Conservation (phyloP, 1,140 invertebrate genomes). For the Dreissena polymorpha region DNA sequence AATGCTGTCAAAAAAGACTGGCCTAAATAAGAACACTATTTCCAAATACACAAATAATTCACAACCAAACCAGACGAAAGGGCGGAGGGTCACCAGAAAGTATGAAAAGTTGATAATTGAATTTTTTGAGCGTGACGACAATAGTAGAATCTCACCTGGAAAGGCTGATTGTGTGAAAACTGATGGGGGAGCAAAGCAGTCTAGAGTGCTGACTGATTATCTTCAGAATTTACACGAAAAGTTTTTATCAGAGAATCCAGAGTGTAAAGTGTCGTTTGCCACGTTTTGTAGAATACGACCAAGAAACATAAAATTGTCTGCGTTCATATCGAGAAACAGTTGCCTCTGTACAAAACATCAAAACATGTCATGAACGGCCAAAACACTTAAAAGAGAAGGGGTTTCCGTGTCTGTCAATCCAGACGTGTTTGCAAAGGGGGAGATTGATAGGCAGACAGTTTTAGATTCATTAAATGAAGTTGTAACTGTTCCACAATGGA, state of each 20-base stretch:
- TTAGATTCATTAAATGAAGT: not conserved
- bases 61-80: too few relatives aligned
- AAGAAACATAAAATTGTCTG: conserved; percentile 18
- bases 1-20: too few relatives aligned
- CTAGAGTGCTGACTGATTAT: conserved; percentile 11
- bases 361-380: conserved; percentile 36
- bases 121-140: too few relatives aligned
- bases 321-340: conserved; percentile 19
- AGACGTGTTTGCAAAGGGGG: not conserved
- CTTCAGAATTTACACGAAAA: not conserved
- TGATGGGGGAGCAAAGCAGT: not conserved
- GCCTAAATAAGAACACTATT: too few relatives aligned
- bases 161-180: too few relatives aligned
- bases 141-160: too few relatives aligned
- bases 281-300: conserved; percentile 22
- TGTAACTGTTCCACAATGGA: not conserved
- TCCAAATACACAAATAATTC: too few relatives aligned
- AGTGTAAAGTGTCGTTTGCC: conserved; percentile 7
- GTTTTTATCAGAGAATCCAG: conserved; percentile 13
- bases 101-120: too few relatives aligned
- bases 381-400: not conserved
- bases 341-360: conserved; percentile 46
- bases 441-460: conserved; percentile 14
- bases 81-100: too few relatives aligned
- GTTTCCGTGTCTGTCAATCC: conserved; percentile 12